Base-by-base conservation (phyloP, 2,888 invertebrate genomes). In the Choreutis nemorana region DNA sequence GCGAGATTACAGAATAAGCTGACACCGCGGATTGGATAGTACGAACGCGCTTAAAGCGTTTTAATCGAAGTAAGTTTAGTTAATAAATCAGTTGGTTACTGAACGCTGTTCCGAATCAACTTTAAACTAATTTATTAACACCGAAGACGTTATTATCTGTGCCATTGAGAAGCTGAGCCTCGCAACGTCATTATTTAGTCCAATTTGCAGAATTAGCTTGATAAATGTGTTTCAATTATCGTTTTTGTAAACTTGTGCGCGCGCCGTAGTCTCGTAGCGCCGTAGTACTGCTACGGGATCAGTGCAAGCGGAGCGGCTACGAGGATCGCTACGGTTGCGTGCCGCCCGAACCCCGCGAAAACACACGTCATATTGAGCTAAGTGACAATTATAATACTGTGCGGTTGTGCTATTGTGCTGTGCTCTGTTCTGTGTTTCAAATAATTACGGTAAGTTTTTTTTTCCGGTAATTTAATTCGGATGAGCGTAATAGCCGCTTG, bases 171-270 rank as follows among this genome's bases (percentile, higher is more conserved):
- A 16, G 24, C 33, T 30, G 23, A 15, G 23, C 27, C 50, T 49
- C 42, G 50, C 57, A 66, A 72, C 59, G 61, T 65, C 60, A 67
- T 75, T 72, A 73, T 72, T 73, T 68, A 70, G 67, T 70, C 62
- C 70, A 73, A 73, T 75, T 72, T 70, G 55, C 61, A 55, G 65
- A 73, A 73, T 73, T 73, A 72, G 62, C 61, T 53, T 66, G 68
- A 72, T 72, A 71, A 73, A 75, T 75, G 66, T 67, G 62, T 73
- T 72, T 67, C 60, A 71, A 71, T 72, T 73, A 65, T 58, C 55
- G 65, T 68, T 70, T 64, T 64, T 53, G 57, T 57, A 55, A 53
- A 54, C 41, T 42, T 56, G 54, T 75, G 77, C 77, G 75, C 77
- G 75, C 73, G 73, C 73, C 73, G 71, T 60, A 54, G 55, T 43